A percentile compares a stretch with the other conserved stretches of the same genome.
Evolutionary conservation across 2,113 vertebrate genomes (phyloP).

Genomic region (Boleophthalmus pectinirostris): DNA sequence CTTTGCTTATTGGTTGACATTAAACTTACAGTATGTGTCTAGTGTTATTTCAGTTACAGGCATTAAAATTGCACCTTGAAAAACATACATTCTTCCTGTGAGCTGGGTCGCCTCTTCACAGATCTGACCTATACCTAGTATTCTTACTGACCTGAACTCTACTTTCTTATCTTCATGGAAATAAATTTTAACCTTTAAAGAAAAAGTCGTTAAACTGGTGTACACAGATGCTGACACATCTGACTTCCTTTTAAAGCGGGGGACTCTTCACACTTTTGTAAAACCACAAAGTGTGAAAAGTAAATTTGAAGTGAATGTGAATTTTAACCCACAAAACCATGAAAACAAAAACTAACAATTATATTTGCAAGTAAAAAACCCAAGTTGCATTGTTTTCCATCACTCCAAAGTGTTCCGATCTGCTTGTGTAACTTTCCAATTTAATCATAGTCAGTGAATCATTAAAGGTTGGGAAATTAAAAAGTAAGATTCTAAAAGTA

Average conservation of each 20-base stretch:
- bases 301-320: neutral
- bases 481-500: neutral
- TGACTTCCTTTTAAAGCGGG: neutral
- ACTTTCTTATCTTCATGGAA: too few relatives aligned
- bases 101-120: too few relatives aligned
- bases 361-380: neutral
- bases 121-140: too few relatives aligned
- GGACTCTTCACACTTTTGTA: neutral
- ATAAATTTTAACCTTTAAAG: neutral
- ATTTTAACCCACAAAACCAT: neutral
- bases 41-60: too few relatives aligned
- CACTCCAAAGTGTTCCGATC: neutral
- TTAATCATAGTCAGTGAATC: neutral
- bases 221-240: neutral
- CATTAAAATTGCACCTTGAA: too few relatives aligned
- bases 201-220: neutral
- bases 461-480: neutral
- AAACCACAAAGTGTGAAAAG: slow-evolving; percentile 1
- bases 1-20: too few relatives aligned
- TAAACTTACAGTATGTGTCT: too few relatives aligned
- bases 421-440: neutral
- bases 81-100: too few relatives aligned
- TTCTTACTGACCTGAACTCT: too few relatives aligned
- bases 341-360: neutral
- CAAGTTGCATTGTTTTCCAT: neutral